These are phyloP conservation scores for Melinopterus prodromus DNA, from an alignment of 2,888 invertebrate species.

Conservation along the genomic window DNA sequence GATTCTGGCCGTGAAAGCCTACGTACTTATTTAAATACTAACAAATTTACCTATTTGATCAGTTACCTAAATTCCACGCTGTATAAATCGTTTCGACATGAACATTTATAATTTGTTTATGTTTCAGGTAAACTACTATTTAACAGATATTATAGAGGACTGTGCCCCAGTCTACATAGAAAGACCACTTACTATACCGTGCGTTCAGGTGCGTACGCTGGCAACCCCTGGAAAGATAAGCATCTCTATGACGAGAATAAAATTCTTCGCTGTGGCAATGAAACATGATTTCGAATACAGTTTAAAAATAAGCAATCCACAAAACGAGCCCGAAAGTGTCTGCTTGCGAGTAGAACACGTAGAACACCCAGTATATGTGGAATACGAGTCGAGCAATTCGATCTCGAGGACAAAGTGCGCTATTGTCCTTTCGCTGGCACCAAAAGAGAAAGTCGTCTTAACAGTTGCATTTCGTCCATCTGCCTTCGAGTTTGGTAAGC, in stretches of 20 bases:
- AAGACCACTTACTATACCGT: neutral
- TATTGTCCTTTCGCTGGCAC: slow-evolving; percentile 16
- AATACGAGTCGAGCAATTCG: neutral
- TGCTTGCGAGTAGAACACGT: slow-evolving; percentile 30
- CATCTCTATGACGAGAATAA: slow-evolving; percentile 11
- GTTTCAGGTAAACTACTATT: neutral
- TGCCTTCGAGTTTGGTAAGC: neutral
- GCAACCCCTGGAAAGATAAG: slow-evolving; percentile 15
- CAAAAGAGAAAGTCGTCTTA: slow-evolving; percentile 22
- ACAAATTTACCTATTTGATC: no score
- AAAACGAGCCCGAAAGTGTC: slow-evolving; percentile 25
- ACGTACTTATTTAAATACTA: no score
- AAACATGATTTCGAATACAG: slow-evolving; percentile 15
- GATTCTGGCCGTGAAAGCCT: no score
- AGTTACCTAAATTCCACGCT: no score
- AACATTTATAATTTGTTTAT: neutral
- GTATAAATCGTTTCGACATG: no score
- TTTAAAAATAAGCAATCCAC: slow-evolving; percentile 20
- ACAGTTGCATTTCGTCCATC: slow-evolving; percentile 6
- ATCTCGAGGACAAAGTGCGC: slow-evolving; percentile 11
- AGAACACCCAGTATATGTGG: neutral
- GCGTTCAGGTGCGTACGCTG: slow-evolving; percentile 11
- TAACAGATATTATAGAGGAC: neutral
- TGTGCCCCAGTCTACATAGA: neutral
- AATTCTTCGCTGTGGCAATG: neutral